A percentile compares a stretch with the other conserved stretches of the same genome.
phyloP scores from a whole-genome alignment of 2,888 invertebrate genomes.

The Furcula furcula region DNA sequence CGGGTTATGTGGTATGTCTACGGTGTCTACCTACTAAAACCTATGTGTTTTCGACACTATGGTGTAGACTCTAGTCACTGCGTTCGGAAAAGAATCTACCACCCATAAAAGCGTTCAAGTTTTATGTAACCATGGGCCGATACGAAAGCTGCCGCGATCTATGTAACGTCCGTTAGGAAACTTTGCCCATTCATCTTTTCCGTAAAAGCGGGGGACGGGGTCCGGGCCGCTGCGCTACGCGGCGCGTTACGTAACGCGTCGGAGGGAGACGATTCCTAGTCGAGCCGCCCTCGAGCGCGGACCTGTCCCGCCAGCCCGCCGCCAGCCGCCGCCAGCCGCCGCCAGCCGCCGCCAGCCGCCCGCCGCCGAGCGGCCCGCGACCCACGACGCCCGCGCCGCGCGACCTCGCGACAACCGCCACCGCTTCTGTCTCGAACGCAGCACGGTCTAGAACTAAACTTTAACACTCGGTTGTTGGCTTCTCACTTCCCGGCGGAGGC shows the following conservation, averaged over 20 bases:
- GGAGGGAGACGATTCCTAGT: constrained; percentile 52
- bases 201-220: constrained; percentile 72
- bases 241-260: constrained; percentile 65
- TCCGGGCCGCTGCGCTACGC: constrained; percentile 61
- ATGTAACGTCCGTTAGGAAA: constrained; percentile 75
- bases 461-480: constrained; percentile 34
- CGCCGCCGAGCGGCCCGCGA: constrained; percentile 16
- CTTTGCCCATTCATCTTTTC: constrained; percentile 80
- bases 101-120: no score
- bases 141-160: constrained; percentile 61
- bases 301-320: constrained; percentile 32
- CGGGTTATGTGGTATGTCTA: no score
- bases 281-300: constrained; percentile 56
- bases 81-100: no score
- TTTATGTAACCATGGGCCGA: constrained; percentile 68
- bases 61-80: no score
- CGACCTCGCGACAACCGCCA: constrained; percentile 25
- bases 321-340: constrained; percentile 21
- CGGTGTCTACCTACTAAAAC: no score
- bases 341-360: constrained; percentile 20
- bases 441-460: constrained; percentile 38
- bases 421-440: constrained; percentile 28
- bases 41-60: no score
- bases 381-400: constrained; percentile 26
- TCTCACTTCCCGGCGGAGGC: constrained; percentile 43